A percentile compares a stretch with the other conserved stretches of the same genome.
Evolutionary conservation across 2,888 invertebrate genomes (phyloP).

Genomic region (Rhyacophila evoluta): DNA sequence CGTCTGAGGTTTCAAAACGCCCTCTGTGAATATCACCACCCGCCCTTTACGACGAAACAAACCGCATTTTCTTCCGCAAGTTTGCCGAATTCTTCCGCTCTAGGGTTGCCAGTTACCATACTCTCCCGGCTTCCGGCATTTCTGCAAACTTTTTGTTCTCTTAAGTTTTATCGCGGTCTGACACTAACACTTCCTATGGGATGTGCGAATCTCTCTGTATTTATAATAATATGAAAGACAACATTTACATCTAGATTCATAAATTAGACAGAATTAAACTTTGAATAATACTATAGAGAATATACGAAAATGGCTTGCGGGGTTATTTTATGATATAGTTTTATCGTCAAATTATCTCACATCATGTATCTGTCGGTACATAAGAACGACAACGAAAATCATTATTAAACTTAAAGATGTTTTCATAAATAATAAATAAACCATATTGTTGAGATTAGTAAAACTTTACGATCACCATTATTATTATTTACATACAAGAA

Average conservation of each 20-base stretch:
- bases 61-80: conserved; percentile 19
- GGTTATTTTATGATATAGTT: no score
- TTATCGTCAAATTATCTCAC: no score
- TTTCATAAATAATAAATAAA: no score
- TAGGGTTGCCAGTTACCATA: conserved; percentile 15
- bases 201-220: background rate
- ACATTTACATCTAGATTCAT: background rate
- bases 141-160: background rate
- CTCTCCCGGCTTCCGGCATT: background rate
- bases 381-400: no score
- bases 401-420: no score
- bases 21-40: background rate
- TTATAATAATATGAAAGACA: background rate
- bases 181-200: conserved; percentile 22
- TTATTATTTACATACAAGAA: no score
- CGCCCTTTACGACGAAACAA: conserved; percentile 14
- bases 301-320: no score
- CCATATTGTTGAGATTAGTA: no score
- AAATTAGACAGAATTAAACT: background rate
- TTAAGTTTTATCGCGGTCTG: conserved; percentile 16
- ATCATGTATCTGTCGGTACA: no score
- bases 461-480: no score
- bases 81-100: conserved; percentile 5
- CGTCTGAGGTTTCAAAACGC: background rate
- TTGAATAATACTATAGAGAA: no score